Evolutionary conservation across 2,113 vertebrate genomes (phyloP).

Genomic region (Neoarius graeffei): DNA sequence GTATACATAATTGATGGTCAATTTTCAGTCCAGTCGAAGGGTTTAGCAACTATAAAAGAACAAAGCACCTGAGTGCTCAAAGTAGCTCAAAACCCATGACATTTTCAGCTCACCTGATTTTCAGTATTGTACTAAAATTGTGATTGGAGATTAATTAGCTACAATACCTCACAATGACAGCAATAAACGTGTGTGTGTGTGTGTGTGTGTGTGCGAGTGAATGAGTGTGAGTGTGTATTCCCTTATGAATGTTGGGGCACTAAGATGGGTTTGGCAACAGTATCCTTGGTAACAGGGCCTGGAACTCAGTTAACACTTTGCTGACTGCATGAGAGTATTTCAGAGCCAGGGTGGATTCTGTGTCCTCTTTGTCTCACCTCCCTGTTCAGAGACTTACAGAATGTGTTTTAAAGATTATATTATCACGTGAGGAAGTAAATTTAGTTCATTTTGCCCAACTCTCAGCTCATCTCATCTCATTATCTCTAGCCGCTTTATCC

Average conservation of each 20-base stretch:
- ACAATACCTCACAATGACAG: background rate
- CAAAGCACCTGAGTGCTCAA: background rate
- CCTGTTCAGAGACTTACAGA: background rate
- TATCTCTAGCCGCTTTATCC: background rate
- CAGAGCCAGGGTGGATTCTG: background rate
- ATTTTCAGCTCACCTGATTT: background rate
- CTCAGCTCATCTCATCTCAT: background rate
- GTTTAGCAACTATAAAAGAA: background rate
- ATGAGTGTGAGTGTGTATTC: constrained; percentile 48
- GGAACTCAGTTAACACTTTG: constrained; percentile 60
- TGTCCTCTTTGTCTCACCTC: constrained; percentile 5
- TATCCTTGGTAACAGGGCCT: constrained; percentile 68
- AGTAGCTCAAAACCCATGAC: background rate
- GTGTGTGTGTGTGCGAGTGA: constrained; percentile 2
- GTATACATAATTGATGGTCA: constrained; percentile 10
- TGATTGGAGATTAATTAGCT: background rate
- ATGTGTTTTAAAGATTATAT: background rate
- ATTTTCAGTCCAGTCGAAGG: background rate
- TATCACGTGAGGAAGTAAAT: background rate
- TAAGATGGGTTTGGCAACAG: constrained; percentile 61
- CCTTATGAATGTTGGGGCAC: constrained; percentile 52
- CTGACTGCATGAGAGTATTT: constrained; percentile 32
- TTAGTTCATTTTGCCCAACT: background rate
- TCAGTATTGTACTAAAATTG: background rate
- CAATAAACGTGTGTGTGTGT: background rate